A percentile compares a stretch with the other conserved stretches of the same genome.
phyloP scores from a whole-genome alignment of 1,140 invertebrate species.

The Penaeus indicus region DNA sequence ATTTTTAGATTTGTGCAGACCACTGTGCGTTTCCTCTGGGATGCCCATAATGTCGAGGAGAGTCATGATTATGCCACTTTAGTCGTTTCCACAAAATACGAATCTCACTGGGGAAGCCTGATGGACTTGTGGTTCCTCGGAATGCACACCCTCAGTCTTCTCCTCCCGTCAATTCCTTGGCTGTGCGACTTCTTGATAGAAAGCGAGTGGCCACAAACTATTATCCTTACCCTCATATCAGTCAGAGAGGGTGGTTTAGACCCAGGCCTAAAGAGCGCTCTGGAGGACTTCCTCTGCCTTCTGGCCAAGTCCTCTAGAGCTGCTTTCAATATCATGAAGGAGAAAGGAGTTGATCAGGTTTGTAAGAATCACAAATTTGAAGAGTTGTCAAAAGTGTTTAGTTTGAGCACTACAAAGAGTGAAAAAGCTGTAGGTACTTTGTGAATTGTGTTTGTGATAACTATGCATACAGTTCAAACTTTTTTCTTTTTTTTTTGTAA shows the following conservation, averaged over 20 bases:
- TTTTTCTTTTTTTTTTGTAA: too few species aligned
- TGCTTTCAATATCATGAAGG: slow-evolving; percentile 81
- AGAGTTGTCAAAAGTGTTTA: slow-evolving; percentile 87
- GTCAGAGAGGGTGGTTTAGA: slow-evolving; percentile 85
- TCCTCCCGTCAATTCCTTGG: slow-evolving; percentile 86
- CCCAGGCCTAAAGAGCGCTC: slow-evolving; percentile 87
- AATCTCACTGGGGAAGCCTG: slow-evolving; percentile 88
- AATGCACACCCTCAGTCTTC: slow-evolving; percentile 89
- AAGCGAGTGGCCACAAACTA: slow-evolving; percentile 91
- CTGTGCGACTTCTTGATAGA: slow-evolving; percentile 91
- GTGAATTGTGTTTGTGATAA: too few species aligned
- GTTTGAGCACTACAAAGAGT: slow-evolving; percentile 70
- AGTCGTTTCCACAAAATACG: slow-evolving; percentile 87
- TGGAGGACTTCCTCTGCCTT: slow-evolving; percentile 89
- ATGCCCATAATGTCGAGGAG: slow-evolving; percentile 87
- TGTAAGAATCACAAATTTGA: slow-evolving; percentile 89
- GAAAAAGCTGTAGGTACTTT: background rate
- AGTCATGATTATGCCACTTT: slow-evolving; percentile 83
- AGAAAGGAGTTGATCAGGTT: slow-evolving; percentile 82
- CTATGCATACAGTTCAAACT: too few species aligned
- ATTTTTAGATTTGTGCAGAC: slow-evolving; percentile 84
- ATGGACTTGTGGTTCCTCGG: slow-evolving; percentile 93
- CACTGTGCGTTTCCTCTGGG: slow-evolving; percentile 91
- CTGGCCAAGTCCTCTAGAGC: slow-evolving; percentile 84
- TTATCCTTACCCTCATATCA: slow-evolving; percentile 83